Conservation (phyloP, 23 tunicate species). For the Corella eumyota region DNA sequence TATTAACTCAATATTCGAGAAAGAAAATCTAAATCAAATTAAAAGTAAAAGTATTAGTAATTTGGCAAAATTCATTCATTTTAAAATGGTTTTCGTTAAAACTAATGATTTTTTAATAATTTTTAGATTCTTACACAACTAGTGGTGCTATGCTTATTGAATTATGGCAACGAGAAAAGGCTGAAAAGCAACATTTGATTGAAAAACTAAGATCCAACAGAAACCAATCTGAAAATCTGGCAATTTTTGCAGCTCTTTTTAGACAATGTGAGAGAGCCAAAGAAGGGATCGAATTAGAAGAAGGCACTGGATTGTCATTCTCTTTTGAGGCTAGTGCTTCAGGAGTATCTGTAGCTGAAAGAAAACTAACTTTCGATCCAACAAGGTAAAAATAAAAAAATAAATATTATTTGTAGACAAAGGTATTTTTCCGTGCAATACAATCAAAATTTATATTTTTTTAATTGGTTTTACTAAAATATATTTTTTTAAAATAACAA, state of each 20-base stretch:
- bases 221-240: constrained; percentile 15
- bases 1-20: constrained; percentile 42
- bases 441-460: too few relatives aligned
- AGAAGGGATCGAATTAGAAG: constrained; percentile 7
- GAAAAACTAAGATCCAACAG: constrained; percentile 14
- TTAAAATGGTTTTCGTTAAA: too few relatives aligned
- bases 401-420: too few relatives aligned
- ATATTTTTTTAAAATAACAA: too few relatives aligned
- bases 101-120: too few relatives aligned
- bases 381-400: constrained; percentile 38
- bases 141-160: constrained; percentile 24
- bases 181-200: constrained; percentile 35
- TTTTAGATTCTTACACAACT: constrained; percentile 24
- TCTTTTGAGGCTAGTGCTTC: constrained; percentile 22
- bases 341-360: constrained; percentile 37
- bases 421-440: too few relatives aligned
- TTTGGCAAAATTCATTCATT: too few relatives aligned
- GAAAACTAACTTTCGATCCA: constrained; percentile 51
- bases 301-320: constrained; percentile 10
- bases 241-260: constrained; percentile 29
- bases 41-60: too few relatives aligned
- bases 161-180: constrained; percentile 38
- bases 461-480: too few relatives aligned
- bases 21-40: constrained; percentile 36
- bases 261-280: constrained; percentile 57